Evolutionary conservation across 2,888 invertebrate genomes (phyloP).

Genomic region (Acronicta aceris): DNA sequence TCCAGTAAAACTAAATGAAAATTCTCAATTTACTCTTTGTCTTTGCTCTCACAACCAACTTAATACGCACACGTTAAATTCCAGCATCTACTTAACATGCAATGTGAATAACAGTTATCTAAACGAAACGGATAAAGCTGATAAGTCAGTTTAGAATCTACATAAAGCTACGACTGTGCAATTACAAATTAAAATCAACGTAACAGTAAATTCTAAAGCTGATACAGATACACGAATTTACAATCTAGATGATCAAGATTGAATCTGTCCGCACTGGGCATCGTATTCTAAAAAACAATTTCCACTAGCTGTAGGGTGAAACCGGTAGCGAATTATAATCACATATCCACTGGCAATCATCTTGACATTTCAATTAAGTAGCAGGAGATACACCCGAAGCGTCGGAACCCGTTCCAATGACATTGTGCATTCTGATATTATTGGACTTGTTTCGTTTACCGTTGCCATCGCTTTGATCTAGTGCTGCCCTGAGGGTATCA

Average conservation of each 20-base stretch:
- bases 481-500: constrained; percentile 44
- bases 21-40: neutral
- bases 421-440: constrained; percentile 54
- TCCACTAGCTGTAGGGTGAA: constrained; percentile 42
- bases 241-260: constrained; percentile 24
- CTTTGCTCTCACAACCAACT: neutral
- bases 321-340: constrained; percentile 67
- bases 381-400: constrained; percentile 43
- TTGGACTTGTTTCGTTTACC: constrained; percentile 47
- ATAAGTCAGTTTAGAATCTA: neutral
- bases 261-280: constrained; percentile 25
- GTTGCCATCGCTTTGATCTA: constrained; percentile 47
- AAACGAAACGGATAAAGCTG: neutral
- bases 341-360: constrained; percentile 62
- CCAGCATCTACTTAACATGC: neutral
- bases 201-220: constrained; percentile 1
- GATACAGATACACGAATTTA: constrained; percentile 5
- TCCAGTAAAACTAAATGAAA: no score
- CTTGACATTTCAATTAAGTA: constrained; percentile 69
- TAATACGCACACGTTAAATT: neutral
- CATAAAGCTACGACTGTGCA: neutral
- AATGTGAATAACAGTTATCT: neutral
- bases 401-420: constrained; percentile 49
- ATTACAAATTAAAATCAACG: constrained; percentile 4
- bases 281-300: constrained; percentile 46